Percentiles rank a stretch among this genome's conserved stretches.
phyloP scores from a whole-genome alignment of 1,140 invertebrate genomes.

The Arctopsyche grandis region DNA sequence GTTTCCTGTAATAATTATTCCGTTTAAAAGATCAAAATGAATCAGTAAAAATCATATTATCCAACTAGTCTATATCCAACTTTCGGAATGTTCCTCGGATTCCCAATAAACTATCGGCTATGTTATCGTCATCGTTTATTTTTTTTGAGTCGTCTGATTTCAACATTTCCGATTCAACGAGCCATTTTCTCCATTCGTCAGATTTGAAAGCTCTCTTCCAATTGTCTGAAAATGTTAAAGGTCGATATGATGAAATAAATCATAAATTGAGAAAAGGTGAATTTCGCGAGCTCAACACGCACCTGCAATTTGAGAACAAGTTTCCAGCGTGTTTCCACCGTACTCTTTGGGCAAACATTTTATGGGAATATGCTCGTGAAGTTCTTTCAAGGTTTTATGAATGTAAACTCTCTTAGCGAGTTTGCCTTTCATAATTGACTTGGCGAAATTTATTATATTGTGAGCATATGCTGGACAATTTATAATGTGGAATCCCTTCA shows the following conservation, averaged over 20 bases:
- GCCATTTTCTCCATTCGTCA: background rate
- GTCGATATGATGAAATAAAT: background rate
- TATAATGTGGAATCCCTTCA: slow-evolving; percentile 31
- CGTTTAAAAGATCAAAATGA: too few relatives aligned
- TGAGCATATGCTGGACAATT: slow-evolving; percentile 5
- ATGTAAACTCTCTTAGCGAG: slow-evolving; percentile 20
- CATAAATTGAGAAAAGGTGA: background rate
- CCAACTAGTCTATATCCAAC: slow-evolving; percentile 29
- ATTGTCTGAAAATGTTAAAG: background rate
- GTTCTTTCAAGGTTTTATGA: slow-evolving; percentile 28
- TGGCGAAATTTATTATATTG: background rate
- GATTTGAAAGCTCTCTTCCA: background rate
- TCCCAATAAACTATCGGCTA: background rate
- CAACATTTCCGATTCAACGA: background rate
- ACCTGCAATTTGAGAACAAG: slow-evolving; percentile 1
- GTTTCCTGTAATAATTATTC: too few relatives aligned
- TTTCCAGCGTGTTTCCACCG: slow-evolving; percentile 5
- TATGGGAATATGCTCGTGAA: slow-evolving; percentile 17
- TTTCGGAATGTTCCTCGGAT: slow-evolving; percentile 28
- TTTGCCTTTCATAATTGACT: slow-evolving; percentile 28
- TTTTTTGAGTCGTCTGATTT: slow-evolving; percentile 28
- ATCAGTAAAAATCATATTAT: too few relatives aligned
- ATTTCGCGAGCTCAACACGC: background rate
- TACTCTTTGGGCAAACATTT: slow-evolving; percentile 33
- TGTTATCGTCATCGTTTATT: background rate